Percentiles rank a stretch among this genome's conserved stretches.
These are phyloP conservation scores for Zaprionus tsacasi DNA, from an alignment of 1,140 invertebrate species.

Conservation along the genomic window DNA sequence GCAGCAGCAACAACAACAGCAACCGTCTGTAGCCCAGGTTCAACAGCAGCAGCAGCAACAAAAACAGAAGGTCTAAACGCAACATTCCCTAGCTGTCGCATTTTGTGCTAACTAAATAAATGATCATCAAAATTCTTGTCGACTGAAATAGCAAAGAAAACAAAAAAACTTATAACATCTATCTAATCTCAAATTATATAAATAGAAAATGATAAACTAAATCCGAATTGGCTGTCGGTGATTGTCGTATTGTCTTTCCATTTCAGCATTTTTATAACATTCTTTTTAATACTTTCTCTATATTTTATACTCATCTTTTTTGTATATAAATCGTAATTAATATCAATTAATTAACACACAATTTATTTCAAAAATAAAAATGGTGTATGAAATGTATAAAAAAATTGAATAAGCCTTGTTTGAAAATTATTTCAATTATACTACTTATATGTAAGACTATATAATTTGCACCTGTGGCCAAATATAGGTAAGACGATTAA, in stretches of 20 bases:
- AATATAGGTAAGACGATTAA: too few relatives aligned
- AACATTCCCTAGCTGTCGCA: slow-evolving; percentile 56
- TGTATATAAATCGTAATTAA: slow-evolving; percentile 36
- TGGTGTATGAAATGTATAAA: not conserved
- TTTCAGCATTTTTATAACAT: slow-evolving; percentile 21
- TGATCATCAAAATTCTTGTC: slow-evolving; percentile 39
- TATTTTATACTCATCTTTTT: slow-evolving; percentile 24
- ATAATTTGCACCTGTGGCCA: too few relatives aligned
- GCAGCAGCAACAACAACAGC: slow-evolving; percentile 56
- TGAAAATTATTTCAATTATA: not conserved
- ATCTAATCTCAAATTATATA: slow-evolving; percentile 23
- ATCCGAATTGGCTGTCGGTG: slow-evolving; percentile 24
- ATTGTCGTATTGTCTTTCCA: slow-evolving; percentile 21
- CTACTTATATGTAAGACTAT: not conserved
- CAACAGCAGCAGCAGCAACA: slow-evolving; percentile 48
- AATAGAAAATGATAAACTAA: slow-evolving; percentile 4
- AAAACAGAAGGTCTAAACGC: slow-evolving; percentile 44
- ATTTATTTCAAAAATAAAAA: slow-evolving; percentile 3
- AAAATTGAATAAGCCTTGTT: too few relatives aligned
- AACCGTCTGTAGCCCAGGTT: slow-evolving; percentile 34
- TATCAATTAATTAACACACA: not conserved
- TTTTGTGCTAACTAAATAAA: slow-evolving; percentile 30
- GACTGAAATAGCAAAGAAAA: slow-evolving; percentile 51
- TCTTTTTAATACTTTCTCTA: slow-evolving; percentile 21
- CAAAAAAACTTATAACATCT: not conserved